Evolutionary conservation across 2,113 vertebrate genomes (phyloP).

Genomic region (Pan paniscus): DNA sequence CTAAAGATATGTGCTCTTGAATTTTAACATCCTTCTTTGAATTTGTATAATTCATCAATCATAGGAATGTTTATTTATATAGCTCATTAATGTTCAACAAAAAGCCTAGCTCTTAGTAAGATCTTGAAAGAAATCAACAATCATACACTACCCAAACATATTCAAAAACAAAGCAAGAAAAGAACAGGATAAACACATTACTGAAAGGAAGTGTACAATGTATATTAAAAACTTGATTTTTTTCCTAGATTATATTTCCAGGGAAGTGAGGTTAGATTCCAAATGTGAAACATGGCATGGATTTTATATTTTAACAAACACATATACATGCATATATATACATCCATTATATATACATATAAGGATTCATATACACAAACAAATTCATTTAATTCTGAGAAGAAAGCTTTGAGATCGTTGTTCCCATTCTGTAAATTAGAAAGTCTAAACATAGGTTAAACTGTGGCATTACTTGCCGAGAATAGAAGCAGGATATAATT

Average conservation of each 20-base stretch:
- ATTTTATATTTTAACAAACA: background rate
- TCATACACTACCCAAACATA: background rate
- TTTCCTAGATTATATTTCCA: background rate
- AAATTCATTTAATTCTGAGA: background rate
- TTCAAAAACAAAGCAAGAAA: background rate
- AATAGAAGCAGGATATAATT: background rate
- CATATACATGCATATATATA: background rate
- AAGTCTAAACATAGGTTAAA: background rate
- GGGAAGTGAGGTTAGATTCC: background rate
- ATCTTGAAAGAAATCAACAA: background rate
- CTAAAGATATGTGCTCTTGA: background rate
- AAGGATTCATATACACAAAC: background rate
- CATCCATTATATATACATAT: background rate
- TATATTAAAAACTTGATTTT: background rate
- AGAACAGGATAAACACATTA: background rate
- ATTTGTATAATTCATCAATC: background rate
- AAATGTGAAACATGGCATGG: background rate
- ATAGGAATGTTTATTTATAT: background rate
- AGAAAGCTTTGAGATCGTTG: background rate
- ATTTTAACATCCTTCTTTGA: slow-evolving; percentile 19
- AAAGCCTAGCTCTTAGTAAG: background rate
- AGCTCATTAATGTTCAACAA: background rate
- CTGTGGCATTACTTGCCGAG: background rate
- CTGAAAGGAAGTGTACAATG: background rate
- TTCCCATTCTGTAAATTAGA: background rate